phyloP scores from a whole-genome alignment of 2,113 vertebrate genomes.

The Rhinoderma darwinii region DNA sequence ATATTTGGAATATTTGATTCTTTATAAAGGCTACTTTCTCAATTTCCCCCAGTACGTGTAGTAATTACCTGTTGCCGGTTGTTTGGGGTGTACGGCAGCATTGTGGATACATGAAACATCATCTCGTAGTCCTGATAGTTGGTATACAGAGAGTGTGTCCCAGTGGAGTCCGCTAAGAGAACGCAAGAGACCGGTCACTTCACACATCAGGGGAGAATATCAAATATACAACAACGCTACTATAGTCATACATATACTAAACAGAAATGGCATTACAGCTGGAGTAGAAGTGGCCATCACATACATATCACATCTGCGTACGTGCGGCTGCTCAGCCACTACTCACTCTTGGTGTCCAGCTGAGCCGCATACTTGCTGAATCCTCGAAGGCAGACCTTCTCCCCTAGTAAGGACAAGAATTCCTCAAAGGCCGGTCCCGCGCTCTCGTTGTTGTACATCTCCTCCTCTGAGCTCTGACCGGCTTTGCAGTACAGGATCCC shows the following conservation, averaged over 20 bases:
- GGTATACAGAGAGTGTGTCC: slow-evolving; percentile 93
- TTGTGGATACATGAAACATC: slow-evolving; percentile 97
- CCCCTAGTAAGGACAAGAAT: slow-evolving; percentile 87
- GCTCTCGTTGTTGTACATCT: slow-evolving; percentile 98
- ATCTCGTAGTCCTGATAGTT: slow-evolving; percentile 93
- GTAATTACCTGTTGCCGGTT: slow-evolving; percentile 89
- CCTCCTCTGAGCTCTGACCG: slow-evolving; percentile 92
- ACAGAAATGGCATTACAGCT: not conserved
- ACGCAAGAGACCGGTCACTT: not conserved
- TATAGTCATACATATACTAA: not conserved
- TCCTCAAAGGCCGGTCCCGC: slow-evolving; percentile 83
- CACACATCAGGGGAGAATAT: not conserved
- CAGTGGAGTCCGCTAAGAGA: slow-evolving; percentile 87
- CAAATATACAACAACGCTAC: not conserved
- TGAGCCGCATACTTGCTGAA: slow-evolving; percentile 92
- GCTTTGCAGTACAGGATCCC: slow-evolving; percentile 92
- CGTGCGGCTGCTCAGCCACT: not conserved
- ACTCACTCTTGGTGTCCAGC: slow-evolving; percentile 93
- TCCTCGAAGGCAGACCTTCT: slow-evolving; percentile 82
- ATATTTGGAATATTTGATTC: not conserved
- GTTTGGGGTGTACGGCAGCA: slow-evolving; percentile 94
- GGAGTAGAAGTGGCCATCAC: not conserved
- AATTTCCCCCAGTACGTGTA: not conserved
- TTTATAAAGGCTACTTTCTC: not conserved
- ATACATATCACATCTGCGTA: not conserved